phyloP scores from a whole-genome alignment of 53 echinoderm and acorn worm genomes.

The Luidia sarsii region DNA sequence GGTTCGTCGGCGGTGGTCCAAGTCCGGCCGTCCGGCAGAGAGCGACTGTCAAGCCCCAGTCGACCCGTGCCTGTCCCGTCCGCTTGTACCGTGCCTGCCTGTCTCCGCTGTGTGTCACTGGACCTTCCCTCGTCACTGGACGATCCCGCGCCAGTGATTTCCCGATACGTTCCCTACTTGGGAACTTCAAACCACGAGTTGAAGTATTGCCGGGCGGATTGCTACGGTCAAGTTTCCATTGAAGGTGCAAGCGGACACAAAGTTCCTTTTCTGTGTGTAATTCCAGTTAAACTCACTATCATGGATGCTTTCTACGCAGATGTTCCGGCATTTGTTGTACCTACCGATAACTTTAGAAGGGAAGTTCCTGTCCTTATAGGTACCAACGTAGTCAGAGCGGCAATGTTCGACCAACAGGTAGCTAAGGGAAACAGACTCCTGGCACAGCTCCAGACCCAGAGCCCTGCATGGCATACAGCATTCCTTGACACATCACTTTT shows the following conservation, averaged over 20 bases:
- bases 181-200: no score
- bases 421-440: neutral
- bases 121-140: no score
- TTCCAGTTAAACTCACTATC: neutral
- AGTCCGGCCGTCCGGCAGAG: no score
- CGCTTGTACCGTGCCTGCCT: no score
- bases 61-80: no score
- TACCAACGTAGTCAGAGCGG: slow-evolving; percentile 45
- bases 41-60: no score
- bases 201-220: no score
- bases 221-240: neutral
- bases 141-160: no score
- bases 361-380: slow-evolving; percentile 52
- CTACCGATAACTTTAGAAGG: slow-evolving; percentile 16
- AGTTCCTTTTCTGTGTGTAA: slow-evolving; percentile 8
- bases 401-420: slow-evolving; percentile 3
- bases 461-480: slow-evolving; percentile 33
- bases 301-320: slow-evolving; percentile 6
- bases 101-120: no score
- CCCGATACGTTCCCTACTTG: no score
- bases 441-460: slow-evolving; percentile 4
- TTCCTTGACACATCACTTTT: neutral
- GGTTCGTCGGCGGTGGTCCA: no score
- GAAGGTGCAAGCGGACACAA: slow-evolving; percentile 10
- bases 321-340: slow-evolving; percentile 61